phyloP scores from a whole-genome alignment of 2,113 vertebrate genomes.

The Callaeas wilsoni region DNA sequence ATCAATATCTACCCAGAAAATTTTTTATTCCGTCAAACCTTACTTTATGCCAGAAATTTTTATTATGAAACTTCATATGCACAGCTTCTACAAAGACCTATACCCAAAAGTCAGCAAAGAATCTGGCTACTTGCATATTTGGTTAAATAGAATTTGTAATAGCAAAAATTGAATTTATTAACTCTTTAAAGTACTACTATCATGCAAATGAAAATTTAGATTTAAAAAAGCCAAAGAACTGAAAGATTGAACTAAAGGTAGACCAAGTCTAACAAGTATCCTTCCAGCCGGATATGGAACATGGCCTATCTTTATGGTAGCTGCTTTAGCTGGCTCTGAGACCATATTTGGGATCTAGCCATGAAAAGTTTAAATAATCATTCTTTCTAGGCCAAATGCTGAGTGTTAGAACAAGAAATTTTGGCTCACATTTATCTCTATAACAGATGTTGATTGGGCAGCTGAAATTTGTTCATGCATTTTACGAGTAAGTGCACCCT shows the following conservation, averaged over 20 bases:
- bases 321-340: background rate
- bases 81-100: background rate
- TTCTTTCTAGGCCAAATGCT: conserved; percentile 20
- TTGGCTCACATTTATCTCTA: conserved; percentile 20
- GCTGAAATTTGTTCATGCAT: conserved; percentile 36
- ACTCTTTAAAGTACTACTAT: background rate
- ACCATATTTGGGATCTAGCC: background rate
- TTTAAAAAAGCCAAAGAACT: background rate
- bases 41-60: background rate
- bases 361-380: conserved; percentile 38
- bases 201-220: background rate
- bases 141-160: background rate
- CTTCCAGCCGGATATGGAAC: background rate
- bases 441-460: conserved; percentile 43
- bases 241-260: background rate
- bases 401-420: background rate
- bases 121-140: background rate
- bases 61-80: background rate
- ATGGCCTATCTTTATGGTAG: background rate
- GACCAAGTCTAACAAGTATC: background rate
- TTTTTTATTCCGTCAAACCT: background rate
- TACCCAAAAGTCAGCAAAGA: background rate
- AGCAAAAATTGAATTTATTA: background rate
- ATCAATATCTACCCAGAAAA: background rate
- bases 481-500: background rate